Base-by-base conservation (phyloP, 2,113 vertebrate genomes). In the Poeciliopsis prolifica region DNA sequence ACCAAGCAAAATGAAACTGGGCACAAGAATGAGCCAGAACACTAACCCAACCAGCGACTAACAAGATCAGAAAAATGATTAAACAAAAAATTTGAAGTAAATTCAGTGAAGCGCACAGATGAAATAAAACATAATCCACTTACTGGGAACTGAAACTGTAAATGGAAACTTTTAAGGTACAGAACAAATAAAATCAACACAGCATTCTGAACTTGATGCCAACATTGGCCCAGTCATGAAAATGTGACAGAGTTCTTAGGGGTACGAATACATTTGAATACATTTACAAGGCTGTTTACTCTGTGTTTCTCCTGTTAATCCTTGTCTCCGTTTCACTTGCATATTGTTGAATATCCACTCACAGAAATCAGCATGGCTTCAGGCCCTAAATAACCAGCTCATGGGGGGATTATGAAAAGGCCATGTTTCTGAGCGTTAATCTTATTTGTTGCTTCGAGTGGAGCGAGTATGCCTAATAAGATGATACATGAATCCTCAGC, bases 381-480 rank as follows among this genome's bases (percentile, higher is more conserved):
- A 30, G 54, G 82, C 29, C 65, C 73, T 71, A 54, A 61, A 68
- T 68, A 78, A 67, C 75, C 70, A 67, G 83, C 84, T 86, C 86
- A 73, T 35, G 65, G 28, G 13, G 66, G 86, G 86, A 86, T 89
- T 85, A 81, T 30, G 64, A 80, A 63, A 33, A 13, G 44, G 61
- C 69, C 64, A 66, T 72, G 74, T 80, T 76, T 80, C 60, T 78
- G 42, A 24, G 31, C 1, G 63, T 44, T 88, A 81, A 89, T 92
- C 86, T 64, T 86, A 74, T 83, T 85, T 83, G 80, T 83, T 90
- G 72, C 72, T 28, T 64, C 44, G 62, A 73, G 62, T 85, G 86
- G 86, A 81, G 60, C 65, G 62, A 75, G 68, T 3, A 71, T n/a
- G 64, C 68, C 79, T 80, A 69, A 84, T 83, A 72, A 82, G 28